phyloP scores from a whole-genome alignment of 1,140 invertebrate genomes.

The Cherax quadricarinatus region DNA sequence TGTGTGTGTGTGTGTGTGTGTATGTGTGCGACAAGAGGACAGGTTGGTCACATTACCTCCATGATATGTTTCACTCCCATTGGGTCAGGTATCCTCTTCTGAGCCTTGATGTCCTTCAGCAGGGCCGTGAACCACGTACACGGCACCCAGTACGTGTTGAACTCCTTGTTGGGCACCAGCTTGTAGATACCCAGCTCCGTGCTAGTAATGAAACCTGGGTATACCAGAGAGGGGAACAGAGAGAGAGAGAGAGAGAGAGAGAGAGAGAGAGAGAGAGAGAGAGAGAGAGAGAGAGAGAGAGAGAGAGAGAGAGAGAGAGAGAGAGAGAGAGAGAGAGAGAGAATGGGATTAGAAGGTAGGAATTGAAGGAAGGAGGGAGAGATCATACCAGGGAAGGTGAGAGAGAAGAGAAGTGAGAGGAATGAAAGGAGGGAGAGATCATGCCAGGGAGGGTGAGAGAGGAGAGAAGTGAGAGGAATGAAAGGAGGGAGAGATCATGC shows the following conservation, averaged over 20 bases:
- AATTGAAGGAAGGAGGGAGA: not conserved
- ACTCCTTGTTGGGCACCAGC: slow-evolving; percentile 82
- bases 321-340: slow-evolving; percentile 4
- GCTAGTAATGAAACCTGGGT: slow-evolving; percentile 82
- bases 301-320: too few species aligned
- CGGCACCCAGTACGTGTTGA: slow-evolving; percentile 85
- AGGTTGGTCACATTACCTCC: slow-evolving; percentile 78
- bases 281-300: too few species aligned
- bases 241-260: not conserved
- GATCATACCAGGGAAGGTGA: too few species aligned
- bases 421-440: too few species aligned
- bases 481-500: too few species aligned
- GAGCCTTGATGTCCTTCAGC: slow-evolving; percentile 80
- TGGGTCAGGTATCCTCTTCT: slow-evolving; percentile 80
- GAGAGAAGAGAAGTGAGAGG: too few species aligned
- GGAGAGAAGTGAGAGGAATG: too few species aligned
- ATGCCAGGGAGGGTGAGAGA: too few species aligned
- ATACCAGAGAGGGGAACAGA: not conserved
- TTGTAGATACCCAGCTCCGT: slow-evolving; percentile 81
- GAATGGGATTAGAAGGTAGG: not conserved
- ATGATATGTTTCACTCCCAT: slow-evolving; percentile 83
- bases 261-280: too few species aligned
- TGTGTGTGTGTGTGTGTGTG: too few species aligned
- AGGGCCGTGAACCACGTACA: slow-evolving; percentile 83
- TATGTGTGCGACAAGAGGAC: too few species aligned